These are phyloP conservation scores for Staurois parvus DNA, from an alignment of 2,797 vertebrate genomes.

Conservation along the genomic window DNA sequence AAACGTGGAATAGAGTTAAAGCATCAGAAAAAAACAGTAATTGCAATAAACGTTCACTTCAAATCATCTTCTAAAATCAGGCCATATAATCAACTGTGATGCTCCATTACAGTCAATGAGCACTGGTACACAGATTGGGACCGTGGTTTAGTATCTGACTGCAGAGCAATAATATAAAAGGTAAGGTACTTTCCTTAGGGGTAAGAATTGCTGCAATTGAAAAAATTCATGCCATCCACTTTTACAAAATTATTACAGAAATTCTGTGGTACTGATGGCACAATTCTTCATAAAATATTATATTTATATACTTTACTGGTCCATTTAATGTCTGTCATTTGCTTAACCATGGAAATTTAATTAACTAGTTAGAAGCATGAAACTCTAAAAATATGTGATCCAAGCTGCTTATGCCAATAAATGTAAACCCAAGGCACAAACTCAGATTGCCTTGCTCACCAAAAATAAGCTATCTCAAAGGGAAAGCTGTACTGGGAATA, in stretches of 20 bases:
- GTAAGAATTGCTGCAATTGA: no score
- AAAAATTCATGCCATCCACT: no score
- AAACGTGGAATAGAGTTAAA: no score
- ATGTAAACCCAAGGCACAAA: slow-evolving; percentile 14
- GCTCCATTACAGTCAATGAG: no score
- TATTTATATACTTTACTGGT: neutral
- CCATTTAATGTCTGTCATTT: neutral
- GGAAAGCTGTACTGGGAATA: slow-evolving; percentile 24
- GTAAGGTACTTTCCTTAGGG: no score
- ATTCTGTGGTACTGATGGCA: neutral
- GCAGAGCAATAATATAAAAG: no score
- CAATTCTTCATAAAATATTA: neutral
- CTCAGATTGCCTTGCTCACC: slow-evolving; percentile 8
- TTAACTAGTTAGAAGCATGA: neutral
- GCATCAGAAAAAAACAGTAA: no score
- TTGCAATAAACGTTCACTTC: no score
- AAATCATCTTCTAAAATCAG: no score
- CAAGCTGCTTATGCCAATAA: slow-evolving; percentile 16
- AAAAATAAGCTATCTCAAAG: slow-evolving; percentile 30
- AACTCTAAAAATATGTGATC: neutral
- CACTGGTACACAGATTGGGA: no score
- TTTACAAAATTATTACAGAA: neutral
- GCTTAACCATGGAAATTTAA: slow-evolving; percentile 11
- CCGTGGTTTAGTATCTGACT: no score
- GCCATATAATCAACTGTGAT: no score